Evolutionary conservation across 1,140 invertebrate species (phyloP).

Genomic region (Drosophila arizonae): DNA sequence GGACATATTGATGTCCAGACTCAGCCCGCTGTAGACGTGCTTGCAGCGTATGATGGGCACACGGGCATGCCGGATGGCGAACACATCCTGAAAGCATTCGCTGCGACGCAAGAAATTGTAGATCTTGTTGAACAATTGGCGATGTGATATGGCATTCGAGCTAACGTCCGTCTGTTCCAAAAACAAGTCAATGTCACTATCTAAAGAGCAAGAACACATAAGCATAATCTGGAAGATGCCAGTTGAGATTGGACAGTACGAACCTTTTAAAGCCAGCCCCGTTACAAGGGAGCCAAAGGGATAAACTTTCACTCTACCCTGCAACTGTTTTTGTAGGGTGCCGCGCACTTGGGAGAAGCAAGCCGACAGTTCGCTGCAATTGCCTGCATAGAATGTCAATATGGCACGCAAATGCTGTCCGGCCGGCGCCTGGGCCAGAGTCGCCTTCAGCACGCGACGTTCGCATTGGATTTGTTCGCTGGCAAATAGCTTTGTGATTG

Average conservation of each 20-base stretch:
- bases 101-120: conserved; percentile 46
- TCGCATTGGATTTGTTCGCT: conserved; percentile 57
- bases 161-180: conserved; percentile 34
- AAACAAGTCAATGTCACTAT: conserved; percentile 74
- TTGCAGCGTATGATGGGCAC: conserved; percentile 76
- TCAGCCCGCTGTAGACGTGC: conserved; percentile 56
- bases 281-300: conserved; percentile 74
- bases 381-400: conserved; percentile 41
- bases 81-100: conserved; percentile 54
- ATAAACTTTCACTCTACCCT: conserved; percentile 40
- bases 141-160: conserved; percentile 10
- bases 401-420: conserved; percentile 52
- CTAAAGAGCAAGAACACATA: conserved; percentile 26
- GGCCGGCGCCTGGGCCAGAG: conserved; percentile 12
- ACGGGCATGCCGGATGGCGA: conserved; percentile 63
- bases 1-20: conserved; percentile 71
- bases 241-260: background rate
- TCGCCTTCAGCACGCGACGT: conserved; percentile 34
- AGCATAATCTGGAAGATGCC: background rate
- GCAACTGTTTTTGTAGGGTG: conserved; percentile 46
- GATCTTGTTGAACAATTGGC: conserved; percentile 57
- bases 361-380: conserved; percentile 32
- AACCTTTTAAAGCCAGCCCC: conserved; percentile 66
- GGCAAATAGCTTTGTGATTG: conserved; percentile 46
- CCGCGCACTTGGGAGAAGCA: conserved; percentile 50